A percentile compares a stretch with the other conserved stretches of the same genome.
These are phyloP conservation scores for Platalea minor DNA, from an alignment of 2,797 vertebrate genomes.

Conservation along the genomic window DNA sequence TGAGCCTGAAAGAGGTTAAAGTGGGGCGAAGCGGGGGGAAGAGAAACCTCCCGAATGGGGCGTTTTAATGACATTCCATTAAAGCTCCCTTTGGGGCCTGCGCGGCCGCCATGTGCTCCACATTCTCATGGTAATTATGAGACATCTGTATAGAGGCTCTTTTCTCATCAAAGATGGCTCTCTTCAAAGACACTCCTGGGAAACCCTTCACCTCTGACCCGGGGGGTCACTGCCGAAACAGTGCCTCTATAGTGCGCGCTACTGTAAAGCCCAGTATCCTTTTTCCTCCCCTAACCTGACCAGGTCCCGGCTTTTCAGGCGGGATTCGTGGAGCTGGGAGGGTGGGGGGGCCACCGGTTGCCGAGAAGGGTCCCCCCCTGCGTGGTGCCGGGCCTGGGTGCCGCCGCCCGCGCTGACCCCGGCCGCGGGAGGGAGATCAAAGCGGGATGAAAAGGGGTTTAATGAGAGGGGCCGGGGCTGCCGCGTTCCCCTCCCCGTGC, in stretches of 20 bases:
- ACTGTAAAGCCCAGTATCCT: slow-evolving; percentile 18
- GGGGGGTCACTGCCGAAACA: slow-evolving; percentile 35
- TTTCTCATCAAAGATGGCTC: slow-evolving; percentile 51
- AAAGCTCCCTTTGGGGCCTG: slow-evolving; percentile 30
- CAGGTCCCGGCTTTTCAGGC: background rate
- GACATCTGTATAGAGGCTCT: slow-evolving; percentile 47
- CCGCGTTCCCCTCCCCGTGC: rapidly evolving
- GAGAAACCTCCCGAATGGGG: background rate
- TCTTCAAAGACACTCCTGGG: slow-evolving; percentile 61
- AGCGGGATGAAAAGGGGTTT: background rate
- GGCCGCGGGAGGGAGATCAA: background rate
- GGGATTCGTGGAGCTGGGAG: background rate
- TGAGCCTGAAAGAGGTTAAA: background rate
- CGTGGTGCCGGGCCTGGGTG: background rate
- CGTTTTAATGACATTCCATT: slow-evolving; percentile 57
- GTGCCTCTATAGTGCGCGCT: slow-evolving; percentile 15
- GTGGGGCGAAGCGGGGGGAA: background rate
- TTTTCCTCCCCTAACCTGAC: slow-evolving; percentile 18
- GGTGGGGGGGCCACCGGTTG: background rate
- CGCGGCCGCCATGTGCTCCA: slow-evolving; percentile 23
- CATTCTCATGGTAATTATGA: slow-evolving; percentile 63
- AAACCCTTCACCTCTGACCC: slow-evolving; percentile 60
- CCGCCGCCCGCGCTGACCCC: background rate
- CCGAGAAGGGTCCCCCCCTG: background rate
- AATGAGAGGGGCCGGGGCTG: background rate